These are phyloP conservation scores for Gavia stellata DNA, from an alignment of 2,113 vertebrate genomes.

Conservation along the genomic window DNA sequence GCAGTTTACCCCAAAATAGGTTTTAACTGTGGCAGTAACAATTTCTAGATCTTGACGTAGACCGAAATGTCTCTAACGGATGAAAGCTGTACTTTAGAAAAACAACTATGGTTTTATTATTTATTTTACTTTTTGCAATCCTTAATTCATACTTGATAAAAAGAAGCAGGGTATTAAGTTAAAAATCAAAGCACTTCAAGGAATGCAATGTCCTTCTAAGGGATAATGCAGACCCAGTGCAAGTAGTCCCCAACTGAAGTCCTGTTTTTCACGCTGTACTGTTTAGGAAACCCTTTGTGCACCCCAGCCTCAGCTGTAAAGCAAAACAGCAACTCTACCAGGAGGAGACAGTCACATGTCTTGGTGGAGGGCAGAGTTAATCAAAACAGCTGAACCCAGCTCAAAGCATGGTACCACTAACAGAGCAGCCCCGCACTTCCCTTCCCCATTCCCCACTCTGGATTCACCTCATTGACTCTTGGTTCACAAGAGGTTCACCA, in stretches of 20 bases:
- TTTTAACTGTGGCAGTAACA: background rate
- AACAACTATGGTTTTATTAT: background rate
- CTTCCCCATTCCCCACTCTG: no score
- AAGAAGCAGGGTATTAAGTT: no score
- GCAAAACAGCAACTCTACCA: background rate
- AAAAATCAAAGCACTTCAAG: background rate
- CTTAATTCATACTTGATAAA: background rate
- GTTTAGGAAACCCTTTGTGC: background rate
- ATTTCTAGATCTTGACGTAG: background rate
- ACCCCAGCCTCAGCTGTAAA: background rate
- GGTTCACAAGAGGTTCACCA: background rate
- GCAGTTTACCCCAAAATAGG: background rate
- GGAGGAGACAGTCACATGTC: background rate
- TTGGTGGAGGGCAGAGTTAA: background rate
- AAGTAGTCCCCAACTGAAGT: background rate
- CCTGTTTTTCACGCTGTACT: rapidly evolving
- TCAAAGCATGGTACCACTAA: background rate
- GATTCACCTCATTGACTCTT: background rate
- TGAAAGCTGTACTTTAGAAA: background rate
- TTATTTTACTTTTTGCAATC: background rate
- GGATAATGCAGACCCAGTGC: background rate
- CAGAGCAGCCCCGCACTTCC: no score
- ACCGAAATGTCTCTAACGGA: background rate
- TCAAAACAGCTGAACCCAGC: background rate
- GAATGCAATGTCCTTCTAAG: background rate